Percentiles rank a stretch among this genome's conserved stretches.
Evolutionary conservation across 2,797 vertebrate genomes (phyloP).

Genomic region (Pygocentrus nattereri): DNA sequence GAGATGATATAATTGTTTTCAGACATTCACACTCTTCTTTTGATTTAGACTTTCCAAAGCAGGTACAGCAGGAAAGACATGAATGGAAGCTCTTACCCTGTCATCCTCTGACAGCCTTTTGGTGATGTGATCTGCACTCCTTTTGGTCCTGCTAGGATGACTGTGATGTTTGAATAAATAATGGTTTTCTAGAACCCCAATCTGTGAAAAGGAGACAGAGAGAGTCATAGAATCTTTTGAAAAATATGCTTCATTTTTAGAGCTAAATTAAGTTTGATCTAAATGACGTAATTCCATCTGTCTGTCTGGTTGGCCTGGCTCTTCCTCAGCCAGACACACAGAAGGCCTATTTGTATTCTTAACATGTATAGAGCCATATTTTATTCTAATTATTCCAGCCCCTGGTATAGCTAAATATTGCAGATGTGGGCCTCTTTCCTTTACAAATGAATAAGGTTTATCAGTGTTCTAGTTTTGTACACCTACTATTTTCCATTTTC

Average conservation of each 20-base stretch:
- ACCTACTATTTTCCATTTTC: no score
- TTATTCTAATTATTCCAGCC: not conserved
- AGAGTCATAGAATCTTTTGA: not conserved
- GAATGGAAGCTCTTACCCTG: constrained; percentile 78
- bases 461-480: no score
- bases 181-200: constrained; percentile 94
- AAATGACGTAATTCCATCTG: constrained; percentile 46
- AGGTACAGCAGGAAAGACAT: not conserved
- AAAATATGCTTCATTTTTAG: constrained; percentile 20
- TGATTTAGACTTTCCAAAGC: not conserved
- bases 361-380: not conserved
- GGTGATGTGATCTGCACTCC: constrained; percentile 88
- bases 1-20: not conserved
- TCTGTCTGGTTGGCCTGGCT: constrained; percentile 26
- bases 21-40: not conserved
- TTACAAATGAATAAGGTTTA: no score
- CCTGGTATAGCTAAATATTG: no score
- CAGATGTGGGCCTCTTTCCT: no score
- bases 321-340: not conserved
- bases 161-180: constrained; percentile 91
- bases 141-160: constrained; percentile 89
- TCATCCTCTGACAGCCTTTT: constrained; percentile 93
- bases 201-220: constrained; percentile 76
- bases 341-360: not conserved
- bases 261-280: constrained; percentile 35